phyloP scores from a whole-genome alignment of 1,140 invertebrate genomes.

The Leptonema lineaticorne region DNA sequence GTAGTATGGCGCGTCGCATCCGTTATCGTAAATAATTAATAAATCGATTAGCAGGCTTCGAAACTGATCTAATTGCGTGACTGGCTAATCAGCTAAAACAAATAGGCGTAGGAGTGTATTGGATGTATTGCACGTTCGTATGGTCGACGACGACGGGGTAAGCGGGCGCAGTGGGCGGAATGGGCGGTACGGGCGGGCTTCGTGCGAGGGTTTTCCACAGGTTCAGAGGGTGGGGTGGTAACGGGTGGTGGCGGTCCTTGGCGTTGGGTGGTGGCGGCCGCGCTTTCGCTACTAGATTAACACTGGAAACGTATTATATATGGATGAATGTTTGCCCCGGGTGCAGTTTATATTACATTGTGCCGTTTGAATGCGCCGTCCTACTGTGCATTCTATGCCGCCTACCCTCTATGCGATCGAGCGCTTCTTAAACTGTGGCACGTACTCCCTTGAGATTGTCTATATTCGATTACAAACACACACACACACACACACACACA shows the following conservation, averaged over 20 bases:
- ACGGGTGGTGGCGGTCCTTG: background rate
- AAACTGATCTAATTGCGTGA: conserved; percentile 40
- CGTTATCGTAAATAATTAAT: conserved; percentile 38
- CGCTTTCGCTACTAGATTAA: conserved; percentile 36
- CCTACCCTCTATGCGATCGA: conserved; percentile 6
- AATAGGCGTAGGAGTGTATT: conserved; percentile 28
- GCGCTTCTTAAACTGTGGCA: background rate
- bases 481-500: background rate
- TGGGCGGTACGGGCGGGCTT: no score
- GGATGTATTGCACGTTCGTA: no score
- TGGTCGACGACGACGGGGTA: no score
- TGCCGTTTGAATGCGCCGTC: conserved; percentile 34
- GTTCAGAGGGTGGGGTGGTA: background rate
- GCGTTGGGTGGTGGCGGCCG: background rate
- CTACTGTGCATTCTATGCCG: conserved; percentile 5
- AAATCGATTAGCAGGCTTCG: conserved; percentile 34
- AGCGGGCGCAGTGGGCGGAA: no score
- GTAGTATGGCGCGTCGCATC: background rate
- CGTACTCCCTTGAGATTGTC: background rate
- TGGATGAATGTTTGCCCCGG: conserved; percentile 40
- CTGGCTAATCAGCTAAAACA: conserved; percentile 41
- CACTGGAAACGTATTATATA: conserved; percentile 39
- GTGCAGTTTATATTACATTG: conserved; percentile 41
- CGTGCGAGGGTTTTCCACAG: no score
- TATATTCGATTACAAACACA: no score